Conservation (phyloP, 2,113 vertebrate genomes). For the Dissostichus mawsoni region DNA sequence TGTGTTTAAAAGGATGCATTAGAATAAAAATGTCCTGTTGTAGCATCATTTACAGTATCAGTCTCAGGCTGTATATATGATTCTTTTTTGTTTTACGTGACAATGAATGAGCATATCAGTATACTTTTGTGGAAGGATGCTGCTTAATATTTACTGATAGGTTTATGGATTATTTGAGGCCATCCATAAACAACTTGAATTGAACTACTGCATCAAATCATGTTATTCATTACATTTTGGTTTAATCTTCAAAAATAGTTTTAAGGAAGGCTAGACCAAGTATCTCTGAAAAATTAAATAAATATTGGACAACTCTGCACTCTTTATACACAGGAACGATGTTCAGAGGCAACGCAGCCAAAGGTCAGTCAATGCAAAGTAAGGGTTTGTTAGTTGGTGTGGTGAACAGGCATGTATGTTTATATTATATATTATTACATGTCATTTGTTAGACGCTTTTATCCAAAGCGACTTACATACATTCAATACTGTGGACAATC, state of each 20-base stretch:
- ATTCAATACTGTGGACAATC: no score
- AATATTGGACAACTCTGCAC: no score
- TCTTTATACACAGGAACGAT: neutral
- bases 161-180: neutral
- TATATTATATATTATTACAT: no score
- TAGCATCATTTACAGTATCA: neutral
- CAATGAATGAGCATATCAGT: neutral
- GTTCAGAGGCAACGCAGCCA: neutral
- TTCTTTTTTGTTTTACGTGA: neutral
- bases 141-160: neutral
- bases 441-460: no score
- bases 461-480: no score
- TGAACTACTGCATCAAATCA: no score
- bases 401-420: no score
- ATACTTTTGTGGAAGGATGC: neutral
- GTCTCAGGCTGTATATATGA: neutral
- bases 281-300: no score
- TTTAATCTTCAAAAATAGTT: no score
- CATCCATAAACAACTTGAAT: neutral
- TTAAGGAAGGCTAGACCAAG: no score
- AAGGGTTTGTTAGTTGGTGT: neutral
- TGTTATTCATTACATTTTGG: no score
- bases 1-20: constrained; percentile 7
- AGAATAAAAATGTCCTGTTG: neutral
- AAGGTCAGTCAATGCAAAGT: neutral